Evolutionary conservation across 2,888 invertebrate genomes (phyloP), one percentile per base, ranked within the genome.

Genomic region (Hedychridium roseum): DNA sequence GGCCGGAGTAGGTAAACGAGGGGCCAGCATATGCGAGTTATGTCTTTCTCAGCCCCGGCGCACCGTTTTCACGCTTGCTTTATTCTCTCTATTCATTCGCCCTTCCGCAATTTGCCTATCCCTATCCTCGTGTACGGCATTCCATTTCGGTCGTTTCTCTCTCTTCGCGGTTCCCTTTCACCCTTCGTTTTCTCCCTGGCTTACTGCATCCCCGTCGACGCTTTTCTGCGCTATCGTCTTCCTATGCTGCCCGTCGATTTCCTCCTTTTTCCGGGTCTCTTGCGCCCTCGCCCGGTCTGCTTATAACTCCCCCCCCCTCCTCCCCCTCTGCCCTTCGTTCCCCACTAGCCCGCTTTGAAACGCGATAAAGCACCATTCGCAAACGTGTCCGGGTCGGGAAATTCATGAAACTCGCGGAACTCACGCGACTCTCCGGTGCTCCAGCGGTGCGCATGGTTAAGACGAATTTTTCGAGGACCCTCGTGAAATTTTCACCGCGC

Each of bases 401-500:
- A 50, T 41, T 32, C 23, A 16, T 26, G 20, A 17, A 17, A 37
- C 16, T 31, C 30, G 47, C 32, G 26, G 38, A 37, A 32, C 35
- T 15, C 28, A 21, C 37, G 18, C 23, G 34, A 6, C 15, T n/a
- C 15, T 4, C 31, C 31, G 14, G 16, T 23, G 31, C 9, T 27
- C 32, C 23, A 6, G 32, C 38, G 30, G 16, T 14, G 30, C 35
- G 26, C 35, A 41, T 40, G 28, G 34, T 26, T 20, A 26, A 34
- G 48, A 37, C 26, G 20, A 43, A 11, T 36, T 39, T 30, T 42
- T 50, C 39, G 39, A 49, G 49, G 12, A 35, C 35, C 23, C 41
- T 40, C 36, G 32, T 52, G 35, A 52, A 52, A 52, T 44, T 50
- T 50, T 50, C 52, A 50, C 43, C 36, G 38, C 36, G 28, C 37